Evolutionary conservation across 2,888 invertebrate species (phyloP).

Genomic region (Asteroscopus sphinx): DNA sequence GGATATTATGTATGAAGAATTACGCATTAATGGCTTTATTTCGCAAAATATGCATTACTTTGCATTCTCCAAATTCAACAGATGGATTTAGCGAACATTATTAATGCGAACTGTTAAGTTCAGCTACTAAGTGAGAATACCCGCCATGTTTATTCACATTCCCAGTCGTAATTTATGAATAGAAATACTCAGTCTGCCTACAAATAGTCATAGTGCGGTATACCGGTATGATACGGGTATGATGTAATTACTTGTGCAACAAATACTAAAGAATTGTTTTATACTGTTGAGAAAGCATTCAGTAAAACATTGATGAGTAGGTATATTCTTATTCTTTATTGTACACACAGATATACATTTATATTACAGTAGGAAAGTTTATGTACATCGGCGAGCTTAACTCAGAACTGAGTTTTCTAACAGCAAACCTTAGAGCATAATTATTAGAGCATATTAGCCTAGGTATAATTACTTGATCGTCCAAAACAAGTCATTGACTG

Average conservation of each 20-base stretch:
- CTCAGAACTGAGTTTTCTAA: too few species aligned
- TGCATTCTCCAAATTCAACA: not conserved
- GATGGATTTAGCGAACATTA: not conserved
- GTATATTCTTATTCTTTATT: too few species aligned
- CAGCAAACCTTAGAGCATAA: too few species aligned
- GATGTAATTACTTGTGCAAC: not conserved
- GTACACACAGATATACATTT: too few species aligned
- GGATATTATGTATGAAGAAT: not conserved
- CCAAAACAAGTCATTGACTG: too few species aligned
- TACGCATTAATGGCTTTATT: slow-evolving; percentile 8
- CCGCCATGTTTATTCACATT: slow-evolving; percentile 1
- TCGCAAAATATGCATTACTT: not conserved
- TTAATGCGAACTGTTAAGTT: not conserved
- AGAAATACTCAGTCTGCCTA: not conserved
- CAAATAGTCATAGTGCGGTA: not conserved
- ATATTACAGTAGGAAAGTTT: too few species aligned
- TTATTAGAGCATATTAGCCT: too few species aligned
- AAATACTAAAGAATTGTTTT: not conserved
- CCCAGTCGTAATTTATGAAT: not conserved
- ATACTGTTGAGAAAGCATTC: not conserved
- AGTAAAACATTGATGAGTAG: too few species aligned
- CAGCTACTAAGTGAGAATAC: not conserved
- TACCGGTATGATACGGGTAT: not conserved
- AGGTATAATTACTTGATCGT: too few species aligned
- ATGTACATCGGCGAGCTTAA: too few species aligned